Percentiles rank a stretch among this genome's conserved stretches.
These are phyloP conservation scores for Sebastes minor DNA, from an alignment of 2,797 vertebrate genomes.

Conservation along the genomic window DNA sequence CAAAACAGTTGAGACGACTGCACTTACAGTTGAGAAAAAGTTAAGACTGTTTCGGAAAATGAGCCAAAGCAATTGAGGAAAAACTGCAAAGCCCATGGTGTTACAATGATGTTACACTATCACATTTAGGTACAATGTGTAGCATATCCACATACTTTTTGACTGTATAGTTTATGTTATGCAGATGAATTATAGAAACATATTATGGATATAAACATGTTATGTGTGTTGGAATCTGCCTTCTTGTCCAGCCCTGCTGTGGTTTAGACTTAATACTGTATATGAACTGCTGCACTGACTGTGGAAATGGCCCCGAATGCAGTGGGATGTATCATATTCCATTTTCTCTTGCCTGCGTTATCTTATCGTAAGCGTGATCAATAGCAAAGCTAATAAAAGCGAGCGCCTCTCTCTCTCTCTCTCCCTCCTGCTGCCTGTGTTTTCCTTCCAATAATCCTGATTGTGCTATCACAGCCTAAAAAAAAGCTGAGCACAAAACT, in stretches of 20 bases:
- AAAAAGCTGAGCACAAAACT: not conserved
- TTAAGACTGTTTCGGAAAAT: no score
- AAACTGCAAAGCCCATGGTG: not conserved
- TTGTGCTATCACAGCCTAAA: slow-evolving; percentile 10
- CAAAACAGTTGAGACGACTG: no score
- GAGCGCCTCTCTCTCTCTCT: not conserved
- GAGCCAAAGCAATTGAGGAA: no score
- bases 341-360: slow-evolving; percentile 28
- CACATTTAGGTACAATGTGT: not conserved
- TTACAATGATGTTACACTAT: not conserved
- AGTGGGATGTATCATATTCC: slow-evolving; percentile 34
- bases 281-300: not conserved
- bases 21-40: no score
- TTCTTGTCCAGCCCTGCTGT: not conserved
- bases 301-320: slow-evolving; percentile 18
- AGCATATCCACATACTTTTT: not conserved
- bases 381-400: slow-evolving; percentile 57
- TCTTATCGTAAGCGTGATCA: slow-evolving; percentile 54
- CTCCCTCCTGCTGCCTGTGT: not conserved
- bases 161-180: not conserved
- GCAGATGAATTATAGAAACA: not conserved
- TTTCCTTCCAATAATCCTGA: slow-evolving; percentile 26
- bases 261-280: not conserved
- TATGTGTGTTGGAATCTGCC: not conserved
- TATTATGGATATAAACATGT: not conserved